phyloP scores from a whole-genome alignment of 2,888 invertebrate species.

The Machimus rusticus region DNA sequence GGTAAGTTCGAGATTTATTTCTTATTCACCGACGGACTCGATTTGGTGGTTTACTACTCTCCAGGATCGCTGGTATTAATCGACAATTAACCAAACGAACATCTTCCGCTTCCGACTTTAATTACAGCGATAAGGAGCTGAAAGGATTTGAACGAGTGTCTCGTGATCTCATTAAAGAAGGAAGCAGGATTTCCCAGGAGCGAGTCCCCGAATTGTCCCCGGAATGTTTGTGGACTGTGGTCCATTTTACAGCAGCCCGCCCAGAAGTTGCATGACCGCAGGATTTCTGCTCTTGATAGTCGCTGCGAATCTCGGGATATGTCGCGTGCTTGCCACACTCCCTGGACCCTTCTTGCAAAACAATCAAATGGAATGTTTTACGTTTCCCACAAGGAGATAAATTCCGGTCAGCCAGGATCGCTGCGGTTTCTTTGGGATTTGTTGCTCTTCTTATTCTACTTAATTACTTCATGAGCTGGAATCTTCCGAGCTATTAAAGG shows the following conservation, averaged over 20 bases:
- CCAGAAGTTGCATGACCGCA: background rate
- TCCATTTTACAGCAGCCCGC: background rate
- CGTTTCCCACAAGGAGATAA: background rate
- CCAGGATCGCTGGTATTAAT: background rate
- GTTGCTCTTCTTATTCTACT: background rate
- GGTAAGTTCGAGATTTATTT: background rate
- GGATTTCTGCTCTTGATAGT: background rate
- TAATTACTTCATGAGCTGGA: background rate
- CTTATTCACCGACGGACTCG: background rate
- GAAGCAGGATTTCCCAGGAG: background rate
- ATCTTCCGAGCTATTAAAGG: background rate
- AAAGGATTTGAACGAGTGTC: background rate
- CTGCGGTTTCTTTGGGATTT: background rate
- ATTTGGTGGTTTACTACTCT: background rate
- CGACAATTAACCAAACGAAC: background rate
- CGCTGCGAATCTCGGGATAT: background rate
- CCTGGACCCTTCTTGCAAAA: background rate
- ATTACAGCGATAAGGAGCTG: background rate
- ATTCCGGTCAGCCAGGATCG: background rate
- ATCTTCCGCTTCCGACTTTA: background rate
- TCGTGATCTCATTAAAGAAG: background rate
- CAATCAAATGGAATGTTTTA: background rate
- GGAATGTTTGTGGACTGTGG: background rate
- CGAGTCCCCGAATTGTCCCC: background rate
- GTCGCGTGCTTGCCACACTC: background rate